Base-by-base conservation (phyloP, 92 coral and sea anemone species). In the Heteractis magnifica region DNA sequence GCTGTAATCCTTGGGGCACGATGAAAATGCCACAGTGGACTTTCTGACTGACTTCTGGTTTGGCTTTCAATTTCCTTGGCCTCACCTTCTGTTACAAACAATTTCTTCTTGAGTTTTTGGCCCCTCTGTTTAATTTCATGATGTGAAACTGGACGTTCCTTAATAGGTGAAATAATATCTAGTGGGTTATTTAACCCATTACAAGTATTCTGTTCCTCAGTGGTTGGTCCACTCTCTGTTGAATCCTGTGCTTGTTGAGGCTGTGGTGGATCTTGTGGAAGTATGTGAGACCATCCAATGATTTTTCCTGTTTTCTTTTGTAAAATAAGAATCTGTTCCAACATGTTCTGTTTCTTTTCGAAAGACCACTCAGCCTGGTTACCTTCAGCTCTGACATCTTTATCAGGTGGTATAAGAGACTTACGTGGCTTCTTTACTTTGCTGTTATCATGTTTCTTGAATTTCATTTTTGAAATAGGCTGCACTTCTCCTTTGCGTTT, bases 1-100 rank as follows among this genome's bases (percentile, higher is more conserved):
- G 92, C 90, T 15, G 92, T 89, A 68, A 89, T 81, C 26, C 92
- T 85, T 58, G 64, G 34, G 50, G 77, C 81, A 65, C 90, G 77
- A 13, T 81, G 87, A 5, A 78, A 20, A 65, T 82, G 62, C 92
- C 92, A 88, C 18, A 44, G 65, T 26, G 52, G 34, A 78, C 78
- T 79, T 6, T 23, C 21, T 55, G 88, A 84, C 60, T 84, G 91
- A 26, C 87, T 88, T 7, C 73, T 65, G 49, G 92, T 81, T 81
- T 84, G 56, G 10, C 65, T 76, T 65, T 89, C 86, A 34, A 85
- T 85, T 60, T 44, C 49, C 26, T 21, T 71, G 4, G 12, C 56
- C 5, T 15, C 21, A 0, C n/a, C 65, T 15, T 60, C 68, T 2
- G 4, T 21, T 14, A 60, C 0, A 15, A 15, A 3, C 0, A 60